Percentiles rank a stretch among this genome's conserved stretches.
Evolutionary conservation across 2,113 vertebrate genomes (phyloP).

Genomic region (Micronycteris hirsuta): DNA sequence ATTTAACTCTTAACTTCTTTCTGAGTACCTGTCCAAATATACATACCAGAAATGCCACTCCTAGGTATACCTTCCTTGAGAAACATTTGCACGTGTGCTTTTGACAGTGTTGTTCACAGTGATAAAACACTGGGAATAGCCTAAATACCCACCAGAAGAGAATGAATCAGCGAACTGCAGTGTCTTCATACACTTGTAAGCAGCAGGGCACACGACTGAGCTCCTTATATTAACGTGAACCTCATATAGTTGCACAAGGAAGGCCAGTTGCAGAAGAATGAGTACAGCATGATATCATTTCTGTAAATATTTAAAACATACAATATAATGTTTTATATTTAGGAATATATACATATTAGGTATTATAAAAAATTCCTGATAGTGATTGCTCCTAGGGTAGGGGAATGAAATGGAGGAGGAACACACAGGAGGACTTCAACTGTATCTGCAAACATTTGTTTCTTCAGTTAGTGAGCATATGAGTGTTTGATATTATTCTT

Average conservation of each 20-base stretch:
- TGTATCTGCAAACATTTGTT: background rate
- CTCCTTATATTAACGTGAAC: background rate
- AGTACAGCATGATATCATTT: background rate
- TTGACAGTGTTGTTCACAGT: background rate
- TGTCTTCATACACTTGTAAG: background rate
- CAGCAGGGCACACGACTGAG: background rate
- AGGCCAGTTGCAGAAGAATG: background rate
- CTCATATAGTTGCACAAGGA: background rate
- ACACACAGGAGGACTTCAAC: background rate
- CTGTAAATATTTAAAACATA: background rate
- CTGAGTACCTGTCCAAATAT: background rate
- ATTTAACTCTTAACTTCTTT: background rate
- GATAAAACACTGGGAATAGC: background rate
- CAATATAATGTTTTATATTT: background rate
- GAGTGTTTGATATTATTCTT: background rate
- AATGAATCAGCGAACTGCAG: background rate
- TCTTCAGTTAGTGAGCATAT: background rate
- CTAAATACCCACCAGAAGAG: background rate
- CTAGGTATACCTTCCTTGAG: background rate
- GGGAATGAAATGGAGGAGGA: background rate
- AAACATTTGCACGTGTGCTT: background rate
- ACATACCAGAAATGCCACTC: too few species aligned
- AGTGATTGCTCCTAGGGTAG: background rate
- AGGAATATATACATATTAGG: background rate
- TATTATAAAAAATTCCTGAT: background rate